Conservation (phyloP, 1,140 invertebrate genomes). For the Atta colombica region DNA sequence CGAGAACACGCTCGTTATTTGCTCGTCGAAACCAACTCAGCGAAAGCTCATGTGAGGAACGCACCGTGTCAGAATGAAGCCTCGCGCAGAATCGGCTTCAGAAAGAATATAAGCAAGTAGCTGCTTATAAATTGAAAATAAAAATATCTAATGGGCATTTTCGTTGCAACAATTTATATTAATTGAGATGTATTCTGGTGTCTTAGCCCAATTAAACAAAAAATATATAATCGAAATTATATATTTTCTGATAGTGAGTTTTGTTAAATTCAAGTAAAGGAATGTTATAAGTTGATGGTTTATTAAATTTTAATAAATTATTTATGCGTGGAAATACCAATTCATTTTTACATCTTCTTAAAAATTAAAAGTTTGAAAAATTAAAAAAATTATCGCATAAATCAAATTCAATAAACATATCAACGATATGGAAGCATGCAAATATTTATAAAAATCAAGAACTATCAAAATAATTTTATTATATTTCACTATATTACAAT, state of each 20-base stretch:
- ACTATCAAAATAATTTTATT: background rate
- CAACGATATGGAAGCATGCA: background rate
- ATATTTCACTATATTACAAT: background rate
- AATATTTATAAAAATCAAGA: background rate
- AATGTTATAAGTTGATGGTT: background rate
- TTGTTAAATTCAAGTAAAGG: background rate
- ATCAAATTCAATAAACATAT: background rate
- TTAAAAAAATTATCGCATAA: background rate
- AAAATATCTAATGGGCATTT: background rate
- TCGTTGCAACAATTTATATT: background rate
- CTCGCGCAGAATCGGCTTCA: conserved; percentile 43
- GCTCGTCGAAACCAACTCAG: conserved; percentile 38
- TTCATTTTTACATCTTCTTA: background rate
- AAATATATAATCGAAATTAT: background rate
- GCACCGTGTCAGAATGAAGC: conserved; percentile 14
- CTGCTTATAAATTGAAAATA: conserved; percentile 21
- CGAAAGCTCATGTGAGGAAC: conserved; percentile 6
- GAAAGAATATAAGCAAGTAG: conserved; percentile 13
- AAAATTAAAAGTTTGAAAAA: background rate
- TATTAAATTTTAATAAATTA: conserved; percentile 9
- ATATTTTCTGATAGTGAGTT: background rate
- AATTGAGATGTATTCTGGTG: background rate
- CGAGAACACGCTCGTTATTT: conserved; percentile 51
- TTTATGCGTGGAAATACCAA: background rate
- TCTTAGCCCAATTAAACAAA: background rate